Percentiles rank a stretch among this genome's conserved stretches.
Conservation (phyloP, 2,113 vertebrate species). For the Salvelinus fontinalis region DNA sequence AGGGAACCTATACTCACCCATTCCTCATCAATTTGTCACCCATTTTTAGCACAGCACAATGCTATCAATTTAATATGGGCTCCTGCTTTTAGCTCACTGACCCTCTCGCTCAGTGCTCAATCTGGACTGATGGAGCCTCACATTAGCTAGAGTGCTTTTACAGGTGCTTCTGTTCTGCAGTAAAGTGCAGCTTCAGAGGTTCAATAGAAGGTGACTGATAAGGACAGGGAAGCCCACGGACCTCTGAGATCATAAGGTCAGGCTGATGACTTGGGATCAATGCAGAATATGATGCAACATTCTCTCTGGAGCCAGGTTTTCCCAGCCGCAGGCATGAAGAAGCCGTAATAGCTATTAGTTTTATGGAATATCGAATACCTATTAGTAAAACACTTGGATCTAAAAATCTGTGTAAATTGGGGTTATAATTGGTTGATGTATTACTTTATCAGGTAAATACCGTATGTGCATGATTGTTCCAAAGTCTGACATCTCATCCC, state of each 20-base stretch:
- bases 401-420: too few species aligned
- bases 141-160: slow-evolving; percentile 60
- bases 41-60: slow-evolving; percentile 29
- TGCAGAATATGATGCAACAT: background rate
- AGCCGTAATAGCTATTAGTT: background rate
- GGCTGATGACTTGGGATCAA: slow-evolving; percentile 17
- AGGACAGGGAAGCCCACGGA: slow-evolving; percentile 12
- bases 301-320: background rate
- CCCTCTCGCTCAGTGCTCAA: slow-evolving; percentile 10
- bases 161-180: slow-evolving; percentile 38
- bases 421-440: background rate
- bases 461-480: background rate
- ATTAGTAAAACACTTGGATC: too few species aligned
- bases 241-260: slow-evolving; percentile 30
- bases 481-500: background rate
- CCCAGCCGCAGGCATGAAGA: background rate
- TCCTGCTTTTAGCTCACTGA: slow-evolving; percentile 40
- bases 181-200: slow-evolving; percentile 25
- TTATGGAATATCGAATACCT: too few species aligned
- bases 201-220: slow-evolving; percentile 42
- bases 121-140: slow-evolving; percentile 40
- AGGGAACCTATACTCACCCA: too few species aligned
- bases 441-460: background rate
- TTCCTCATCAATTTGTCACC: slow-evolving; percentile 6
- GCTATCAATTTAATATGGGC: slow-evolving; percentile 43